Evolutionary conservation across 2,797 vertebrate genomes (phyloP).

Genomic region (Melopsittacus undulatus): DNA sequence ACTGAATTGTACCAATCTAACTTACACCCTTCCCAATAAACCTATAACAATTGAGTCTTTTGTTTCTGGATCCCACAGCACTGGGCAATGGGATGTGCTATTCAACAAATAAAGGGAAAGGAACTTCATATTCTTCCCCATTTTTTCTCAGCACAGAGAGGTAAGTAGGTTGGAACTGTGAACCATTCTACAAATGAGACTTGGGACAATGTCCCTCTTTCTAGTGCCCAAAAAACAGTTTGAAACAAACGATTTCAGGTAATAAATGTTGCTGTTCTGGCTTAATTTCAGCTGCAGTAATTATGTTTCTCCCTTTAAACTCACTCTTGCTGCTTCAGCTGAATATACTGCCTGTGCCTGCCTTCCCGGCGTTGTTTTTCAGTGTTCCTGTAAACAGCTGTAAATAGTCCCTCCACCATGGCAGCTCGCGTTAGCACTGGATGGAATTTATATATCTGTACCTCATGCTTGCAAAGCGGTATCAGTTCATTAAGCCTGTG

Average conservation of each 20-base stretch:
- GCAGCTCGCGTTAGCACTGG: background rate
- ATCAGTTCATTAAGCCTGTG: background rate
- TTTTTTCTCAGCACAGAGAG: background rate
- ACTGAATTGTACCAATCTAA: background rate
- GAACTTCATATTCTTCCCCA: background rate
- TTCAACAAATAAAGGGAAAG: slow-evolving; percentile 39
- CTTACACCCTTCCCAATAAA: slow-evolving; percentile 11
- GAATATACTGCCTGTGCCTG: background rate
- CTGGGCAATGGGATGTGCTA: background rate
- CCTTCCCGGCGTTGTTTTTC: background rate
- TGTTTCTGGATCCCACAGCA: background rate
- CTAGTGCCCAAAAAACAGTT: background rate
- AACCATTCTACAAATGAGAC: slow-evolving; percentile 1
- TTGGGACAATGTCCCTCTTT: background rate
- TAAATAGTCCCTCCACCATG: background rate
- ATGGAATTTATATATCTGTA: background rate
- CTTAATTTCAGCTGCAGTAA: background rate
- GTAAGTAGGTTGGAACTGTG: background rate
- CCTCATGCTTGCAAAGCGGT: background rate
- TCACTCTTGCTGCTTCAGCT: background rate
- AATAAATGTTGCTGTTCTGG: background rate
- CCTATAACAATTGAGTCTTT: background rate
- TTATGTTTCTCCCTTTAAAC: background rate
- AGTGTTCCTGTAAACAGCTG: slow-evolving; percentile 1
- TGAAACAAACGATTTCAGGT: background rate